Percentiles rank a stretch among this genome's conserved stretches.
Conservation (phyloP, 1,140 invertebrate genomes). For the Brachionus manjavacas region DNA sequence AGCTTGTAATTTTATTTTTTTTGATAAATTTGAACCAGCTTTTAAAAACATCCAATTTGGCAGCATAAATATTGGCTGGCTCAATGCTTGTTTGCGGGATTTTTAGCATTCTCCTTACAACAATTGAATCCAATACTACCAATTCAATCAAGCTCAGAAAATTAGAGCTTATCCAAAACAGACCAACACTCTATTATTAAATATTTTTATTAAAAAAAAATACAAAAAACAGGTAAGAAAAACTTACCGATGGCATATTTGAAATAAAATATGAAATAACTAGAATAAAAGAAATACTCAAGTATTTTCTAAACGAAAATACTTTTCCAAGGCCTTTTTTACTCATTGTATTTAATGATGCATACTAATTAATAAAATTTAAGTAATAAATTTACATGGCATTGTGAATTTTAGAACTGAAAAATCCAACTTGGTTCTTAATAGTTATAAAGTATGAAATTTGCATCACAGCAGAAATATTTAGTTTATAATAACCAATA, state of each 20-base stretch:
- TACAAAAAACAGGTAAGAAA: background rate
- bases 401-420: no score
- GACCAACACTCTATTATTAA: background rate
- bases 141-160: background rate
- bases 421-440: no score
- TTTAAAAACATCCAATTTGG: background rate
- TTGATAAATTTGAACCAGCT: background rate
- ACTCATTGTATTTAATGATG: background rate
- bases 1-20: background rate
- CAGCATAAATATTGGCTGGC: background rate
- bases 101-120: background rate
- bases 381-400: no score
- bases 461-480: no score
- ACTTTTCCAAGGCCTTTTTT: background rate
- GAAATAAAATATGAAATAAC: conserved; percentile 27
- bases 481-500: no score
- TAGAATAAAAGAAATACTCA: background rate
- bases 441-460: no score
- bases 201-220: background rate
- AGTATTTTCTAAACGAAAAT: conserved; percentile 16
- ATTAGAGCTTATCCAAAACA: conserved; percentile 18
- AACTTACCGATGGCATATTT: conserved; percentile 18
- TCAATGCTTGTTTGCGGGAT: conserved; percentile 8
- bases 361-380: background rate
- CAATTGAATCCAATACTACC: background rate